Evolutionary conservation across 2,113 vertebrate species (phyloP).

Genomic region (Oxygymnocypris stewartii): DNA sequence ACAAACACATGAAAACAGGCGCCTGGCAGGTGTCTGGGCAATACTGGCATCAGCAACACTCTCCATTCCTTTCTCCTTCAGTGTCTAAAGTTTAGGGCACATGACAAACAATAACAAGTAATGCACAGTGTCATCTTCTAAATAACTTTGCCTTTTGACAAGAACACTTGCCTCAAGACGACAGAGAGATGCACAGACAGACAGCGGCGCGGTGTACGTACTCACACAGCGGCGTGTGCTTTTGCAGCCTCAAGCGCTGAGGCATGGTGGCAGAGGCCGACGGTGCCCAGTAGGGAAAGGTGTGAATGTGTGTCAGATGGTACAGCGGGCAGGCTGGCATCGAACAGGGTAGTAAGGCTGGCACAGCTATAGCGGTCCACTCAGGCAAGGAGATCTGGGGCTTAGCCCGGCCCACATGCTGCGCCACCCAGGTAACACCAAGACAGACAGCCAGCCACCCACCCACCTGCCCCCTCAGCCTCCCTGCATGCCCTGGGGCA

Average conservation of each 20-base stretch:
- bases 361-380: conserved; percentile 44
- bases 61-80: conserved; percentile 53
- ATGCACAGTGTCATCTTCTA: conserved; percentile 20
- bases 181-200: conserved; percentile 1
- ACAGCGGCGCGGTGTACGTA: conserved; percentile 25
- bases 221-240: conserved; percentile 45
- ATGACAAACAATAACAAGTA: conserved; percentile 28
- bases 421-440: conserved; percentile 57
- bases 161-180: conserved; percentile 11
- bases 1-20: conserved; percentile 41
- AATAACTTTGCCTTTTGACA: conserved; percentile 19
- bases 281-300: conserved; percentile 75
- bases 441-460: conserved; percentile 53
- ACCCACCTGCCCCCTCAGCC: conserved; percentile 49
- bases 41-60: conserved; percentile 50
- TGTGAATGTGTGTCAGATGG: conserved; percentile 96
- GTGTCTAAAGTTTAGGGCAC: conserved; percentile 51
- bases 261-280: conserved; percentile 52
- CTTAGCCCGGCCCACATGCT: conserved; percentile 48
- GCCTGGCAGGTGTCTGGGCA: conserved; percentile 36
- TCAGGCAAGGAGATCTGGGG: conserved; percentile 45
- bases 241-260: conserved; percentile 43
- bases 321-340: conserved; percentile 81
- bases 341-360: conserved; percentile 69
- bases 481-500: conserved; percentile 40